Evolutionary conservation across 2,888 invertebrate genomes (phyloP).

Genomic region (Drosophila bunnanda): DNA sequence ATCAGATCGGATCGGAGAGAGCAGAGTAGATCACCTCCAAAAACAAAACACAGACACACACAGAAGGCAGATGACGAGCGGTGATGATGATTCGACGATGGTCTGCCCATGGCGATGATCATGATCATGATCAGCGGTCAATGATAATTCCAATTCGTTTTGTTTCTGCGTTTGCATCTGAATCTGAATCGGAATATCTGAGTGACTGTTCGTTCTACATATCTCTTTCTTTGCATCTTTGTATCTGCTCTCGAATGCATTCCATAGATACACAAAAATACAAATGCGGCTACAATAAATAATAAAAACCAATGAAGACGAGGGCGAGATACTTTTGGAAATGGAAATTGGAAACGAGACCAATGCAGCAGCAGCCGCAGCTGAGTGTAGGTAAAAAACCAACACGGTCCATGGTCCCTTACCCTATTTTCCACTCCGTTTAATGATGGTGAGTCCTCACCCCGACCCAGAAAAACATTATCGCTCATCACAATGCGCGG

Average conservation of each 20-base stretch:
- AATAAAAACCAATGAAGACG: conserved; percentile 58
- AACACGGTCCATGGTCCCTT: background rate
- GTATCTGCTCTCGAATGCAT: conserved; percentile 67
- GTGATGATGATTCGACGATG: conserved; percentile 29
- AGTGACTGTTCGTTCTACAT: conserved; percentile 35
- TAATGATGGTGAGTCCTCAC: conserved; percentile 17
- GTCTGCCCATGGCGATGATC: conserved; percentile 11
- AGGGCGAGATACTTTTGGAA: conserved; percentile 30
- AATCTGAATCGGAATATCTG: conserved; percentile 35
- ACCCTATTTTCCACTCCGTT: conserved; percentile 23
- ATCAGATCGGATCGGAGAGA: conserved; percentile 13
- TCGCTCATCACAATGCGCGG: conserved; percentile 30
- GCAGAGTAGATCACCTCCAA: conserved; percentile 35
- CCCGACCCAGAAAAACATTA: conserved; percentile 5
- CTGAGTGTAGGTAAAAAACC: conserved; percentile 27
- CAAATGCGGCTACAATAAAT: conserved; percentile 80
- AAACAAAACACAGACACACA: conserved; percentile 2
- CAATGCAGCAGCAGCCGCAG: conserved; percentile 8
- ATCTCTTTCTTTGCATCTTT: conserved; percentile 31
- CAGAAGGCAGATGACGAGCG: conserved; percentile 45
- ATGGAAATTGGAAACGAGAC: conserved; percentile 15
- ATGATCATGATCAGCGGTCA: conserved; percentile 61
- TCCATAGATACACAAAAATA: conserved; percentile 82
- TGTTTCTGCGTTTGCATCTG: conserved; percentile 69
- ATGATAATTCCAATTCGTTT: conserved; percentile 62